Percentiles rank a stretch among this genome's conserved stretches.
These are phyloP conservation scores for Polypedilum pembai DNA, from an alignment of 1,140 invertebrate genomes.

Conservation along the genomic window DNA sequence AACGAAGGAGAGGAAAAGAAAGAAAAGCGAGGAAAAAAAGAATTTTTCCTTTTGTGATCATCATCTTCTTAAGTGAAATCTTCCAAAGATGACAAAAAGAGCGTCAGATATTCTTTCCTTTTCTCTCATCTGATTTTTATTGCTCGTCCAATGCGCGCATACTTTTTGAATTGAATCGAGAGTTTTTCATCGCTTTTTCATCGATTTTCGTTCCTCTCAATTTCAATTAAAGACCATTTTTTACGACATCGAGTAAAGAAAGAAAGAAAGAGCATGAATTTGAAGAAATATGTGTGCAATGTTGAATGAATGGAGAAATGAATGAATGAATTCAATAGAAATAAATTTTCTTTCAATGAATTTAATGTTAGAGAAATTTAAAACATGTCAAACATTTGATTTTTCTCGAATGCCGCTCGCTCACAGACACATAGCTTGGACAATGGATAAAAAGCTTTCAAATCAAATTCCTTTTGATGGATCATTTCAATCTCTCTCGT, in stretches of 20 bases:
- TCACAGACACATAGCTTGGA: too few species aligned
- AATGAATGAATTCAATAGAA: not conserved
- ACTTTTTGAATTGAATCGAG: not conserved
- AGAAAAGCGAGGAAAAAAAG: not conserved
- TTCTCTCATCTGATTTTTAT: not conserved
- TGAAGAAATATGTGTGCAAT: not conserved
- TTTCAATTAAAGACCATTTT: slow-evolving; percentile 19
- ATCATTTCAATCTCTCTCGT: too few species aligned
- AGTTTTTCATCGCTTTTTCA: slow-evolving; percentile 18
- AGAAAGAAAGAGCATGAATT: not conserved
- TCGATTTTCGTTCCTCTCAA: slow-evolving; percentile 11
- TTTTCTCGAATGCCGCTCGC: not conserved
- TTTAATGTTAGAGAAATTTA: not conserved
- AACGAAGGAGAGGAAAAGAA: too few species aligned
- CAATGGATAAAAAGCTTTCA: too few species aligned
- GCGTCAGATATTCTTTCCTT: not conserved
- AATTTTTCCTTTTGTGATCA: not conserved
- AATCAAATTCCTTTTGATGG: too few species aligned
- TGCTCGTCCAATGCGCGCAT: not conserved
- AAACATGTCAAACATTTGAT: slow-evolving; percentile 13
- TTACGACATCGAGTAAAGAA: not conserved
- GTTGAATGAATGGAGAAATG: not conserved
- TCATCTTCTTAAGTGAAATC: slow-evolving; percentile 5
- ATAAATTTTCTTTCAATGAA: not conserved
- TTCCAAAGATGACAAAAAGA: not conserved